Percentiles rank a stretch among this genome's conserved stretches.
Conservation (phyloP, 2,888 invertebrate species). For the Mythimna vitellina region DNA sequence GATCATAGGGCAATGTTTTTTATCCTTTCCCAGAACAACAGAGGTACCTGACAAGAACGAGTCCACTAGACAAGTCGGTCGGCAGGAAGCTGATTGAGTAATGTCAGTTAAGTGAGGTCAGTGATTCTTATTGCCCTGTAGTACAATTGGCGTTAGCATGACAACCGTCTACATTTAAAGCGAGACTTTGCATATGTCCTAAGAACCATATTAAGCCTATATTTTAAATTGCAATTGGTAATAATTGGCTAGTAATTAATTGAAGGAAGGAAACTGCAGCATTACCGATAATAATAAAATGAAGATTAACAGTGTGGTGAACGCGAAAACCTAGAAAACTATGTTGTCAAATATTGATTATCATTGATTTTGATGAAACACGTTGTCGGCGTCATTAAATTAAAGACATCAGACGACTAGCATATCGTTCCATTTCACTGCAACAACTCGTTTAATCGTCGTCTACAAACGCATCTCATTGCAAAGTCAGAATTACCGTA, state of each 20-base stretch:
- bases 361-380: not conserved
- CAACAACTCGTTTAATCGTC: not conserved
- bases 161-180: slow-evolving; percentile 51
- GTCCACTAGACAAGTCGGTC: slow-evolving; percentile 50
- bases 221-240: not conserved
- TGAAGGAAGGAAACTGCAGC: not conserved
- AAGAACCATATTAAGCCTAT: not conserved
- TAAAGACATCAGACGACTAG: not conserved
- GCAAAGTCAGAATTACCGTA: slow-evolving; percentile 15
- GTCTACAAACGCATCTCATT: slow-evolving; percentile 5
- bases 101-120: slow-evolving; percentile 82
- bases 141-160: slow-evolving; percentile 70
- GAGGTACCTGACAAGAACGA: slow-evolving; percentile 37
- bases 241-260: not conserved
- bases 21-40: slow-evolving; percentile 16
- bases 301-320: not conserved
- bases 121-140: slow-evolving; percentile 78
- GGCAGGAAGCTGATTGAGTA: slow-evolving; percentile 79
- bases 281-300: not conserved
- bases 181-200: not conserved
- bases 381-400: not conserved
- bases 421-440: slow-evolving; percentile 1
- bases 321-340: not conserved
- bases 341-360: not conserved
- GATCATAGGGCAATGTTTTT: not conserved